These are phyloP conservation scores for Spisula subtruncata DNA, from an alignment of 2,888 invertebrate species.

Conservation along the genomic window DNA sequence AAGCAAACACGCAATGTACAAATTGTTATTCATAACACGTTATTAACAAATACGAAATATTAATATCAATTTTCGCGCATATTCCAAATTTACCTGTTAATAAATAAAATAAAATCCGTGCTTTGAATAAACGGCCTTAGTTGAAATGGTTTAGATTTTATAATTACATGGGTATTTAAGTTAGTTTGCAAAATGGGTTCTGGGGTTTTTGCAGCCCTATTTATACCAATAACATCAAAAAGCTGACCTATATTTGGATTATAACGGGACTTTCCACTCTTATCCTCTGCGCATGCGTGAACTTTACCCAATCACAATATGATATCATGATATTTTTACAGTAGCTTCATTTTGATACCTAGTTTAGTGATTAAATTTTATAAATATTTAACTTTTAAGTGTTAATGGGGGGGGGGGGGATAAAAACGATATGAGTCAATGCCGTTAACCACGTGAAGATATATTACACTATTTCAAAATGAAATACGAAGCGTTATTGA, in stretches of 20 bases:
- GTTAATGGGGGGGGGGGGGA: no score
- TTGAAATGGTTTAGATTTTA: background rate
- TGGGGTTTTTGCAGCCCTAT: slow-evolving; percentile 1
- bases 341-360: no score
- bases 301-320: no score
- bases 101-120: background rate
- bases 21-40: background rate
- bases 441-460: no score
- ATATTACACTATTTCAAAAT: no score
- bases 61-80: background rate
- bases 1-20: background rate
- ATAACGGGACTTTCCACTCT: slow-evolving; percentile 4
- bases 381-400: no score
- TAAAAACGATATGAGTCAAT: no score
- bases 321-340: no score
- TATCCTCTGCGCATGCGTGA: background rate
- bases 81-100: background rate
- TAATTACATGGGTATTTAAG: background rate
- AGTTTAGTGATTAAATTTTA: no score
- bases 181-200: background rate
- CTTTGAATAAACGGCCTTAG: background rate
- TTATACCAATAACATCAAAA: background rate
- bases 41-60: background rate
- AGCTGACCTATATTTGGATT: slow-evolving; percentile 17
- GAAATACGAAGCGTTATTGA: no score